These are phyloP conservation scores for Ceratotherium simum DNA, from an alignment of 2,113 vertebrate genomes.

Conservation along the genomic window DNA sequence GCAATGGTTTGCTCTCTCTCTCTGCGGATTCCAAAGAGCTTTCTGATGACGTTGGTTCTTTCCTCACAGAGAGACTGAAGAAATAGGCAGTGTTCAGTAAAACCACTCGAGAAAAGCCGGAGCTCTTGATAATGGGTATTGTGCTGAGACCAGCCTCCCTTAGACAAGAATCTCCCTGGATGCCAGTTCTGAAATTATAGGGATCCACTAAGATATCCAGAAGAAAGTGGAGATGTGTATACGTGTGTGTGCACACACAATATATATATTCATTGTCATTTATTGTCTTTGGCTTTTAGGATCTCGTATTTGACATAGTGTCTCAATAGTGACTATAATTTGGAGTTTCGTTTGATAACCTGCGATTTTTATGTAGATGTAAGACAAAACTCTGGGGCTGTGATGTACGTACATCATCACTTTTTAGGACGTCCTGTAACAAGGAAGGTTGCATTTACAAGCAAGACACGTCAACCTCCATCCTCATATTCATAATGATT, in stretches of 20 bases:
- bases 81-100: neutral
- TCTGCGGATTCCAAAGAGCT: neutral
- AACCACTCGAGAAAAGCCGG: accelerated
- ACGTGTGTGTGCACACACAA: accelerated
- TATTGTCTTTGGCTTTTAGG: neutral
- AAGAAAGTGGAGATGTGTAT: neutral
- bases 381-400: neutral
- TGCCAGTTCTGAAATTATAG: neutral
- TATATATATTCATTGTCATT: neutral
- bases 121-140: neutral
- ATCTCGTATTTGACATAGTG: neutral
- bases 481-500: neutral
- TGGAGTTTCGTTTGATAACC: neutral
- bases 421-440: neutral
- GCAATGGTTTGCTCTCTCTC: neutral
- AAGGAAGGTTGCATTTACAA: neutral
- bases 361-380: neutral
- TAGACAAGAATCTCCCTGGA: neutral
- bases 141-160: neutral
- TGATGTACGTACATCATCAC: accelerated
- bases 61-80: neutral
- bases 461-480: neutral
- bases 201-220: neutral
- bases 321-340: neutral
- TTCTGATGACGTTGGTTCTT: neutral